Evolutionary conservation across 1,140 invertebrate genomes (phyloP), one percentile per base, ranked within the genome.

Genomic region (Paramacrobiotus metropolitanus): DNA sequence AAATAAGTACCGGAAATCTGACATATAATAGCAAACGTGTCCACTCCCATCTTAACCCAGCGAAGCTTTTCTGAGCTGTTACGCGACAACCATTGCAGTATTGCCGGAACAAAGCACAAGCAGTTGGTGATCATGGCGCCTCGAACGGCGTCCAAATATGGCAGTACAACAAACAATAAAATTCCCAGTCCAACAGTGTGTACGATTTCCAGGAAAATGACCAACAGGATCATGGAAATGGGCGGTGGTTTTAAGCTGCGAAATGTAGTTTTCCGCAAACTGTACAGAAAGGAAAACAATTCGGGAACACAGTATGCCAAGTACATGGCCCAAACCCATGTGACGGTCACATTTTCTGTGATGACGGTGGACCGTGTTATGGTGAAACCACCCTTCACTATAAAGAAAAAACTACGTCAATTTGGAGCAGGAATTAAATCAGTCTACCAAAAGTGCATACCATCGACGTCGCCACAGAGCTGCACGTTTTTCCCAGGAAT

Each of bases 121-220:
- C 86, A 92, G 73, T 91, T 93, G 3, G 91, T 90, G 29, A 94
- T 74, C 84, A 94, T 89, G 9, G 87, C 83, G 1, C 86, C 88
- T 73, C 89, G 86, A 31, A 93, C 82, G 28, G 89, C 86, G 72
- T 95, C 87, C 31, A 94, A 70, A 67, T 88, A 82, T 0, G 92
- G 91, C 2, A 95, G 76, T 31, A 95, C 81, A 30, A 83, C 79
- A 68, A 90, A 89, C 63, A 91, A 81, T 63, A 95, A 74, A 24
- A 93, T 69, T 1, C 82, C 83, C 31, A 92, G 70, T 1, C 92
- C 92, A 59, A 88, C 74, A 0, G 85, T 83, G 69, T 93, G 88
- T 15, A 87, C 75, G 1, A 85, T 83, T 75, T 95, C 90, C 69
- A 88, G 82, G 18, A 87, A 59, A 3, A 74, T 63, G 3, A 73